Evolutionary conservation across 2,113 vertebrate species (phyloP).

Genomic region (Garra rufa): DNA sequence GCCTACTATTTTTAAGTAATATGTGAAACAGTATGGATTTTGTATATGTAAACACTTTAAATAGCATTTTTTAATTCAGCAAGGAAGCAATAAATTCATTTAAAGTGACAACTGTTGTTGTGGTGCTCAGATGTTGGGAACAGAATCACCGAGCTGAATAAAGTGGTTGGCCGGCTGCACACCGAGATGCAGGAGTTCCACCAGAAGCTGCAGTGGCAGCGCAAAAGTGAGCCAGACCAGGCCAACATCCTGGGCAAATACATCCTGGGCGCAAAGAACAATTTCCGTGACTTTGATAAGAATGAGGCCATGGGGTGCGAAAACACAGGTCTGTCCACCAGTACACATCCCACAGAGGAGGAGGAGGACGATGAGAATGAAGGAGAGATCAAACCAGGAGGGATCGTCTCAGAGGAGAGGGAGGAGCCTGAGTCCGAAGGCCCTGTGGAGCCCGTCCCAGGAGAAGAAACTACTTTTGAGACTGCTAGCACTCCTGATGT

Average conservation of each 20-base stretch:
- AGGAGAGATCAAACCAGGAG: not conserved
- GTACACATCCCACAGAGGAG: not conserved
- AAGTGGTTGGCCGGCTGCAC: constrained; percentile 78
- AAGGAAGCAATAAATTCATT: too few species aligned
- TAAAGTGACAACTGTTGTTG: not conserved
- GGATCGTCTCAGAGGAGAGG: not conserved
- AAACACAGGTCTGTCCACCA: constrained; percentile 54
- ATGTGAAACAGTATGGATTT: too few species aligned
- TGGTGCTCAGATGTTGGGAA: constrained; percentile 79
- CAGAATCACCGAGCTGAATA: constrained; percentile 84
- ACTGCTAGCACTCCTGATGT: not conserved
- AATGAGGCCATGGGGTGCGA: constrained; percentile 30
- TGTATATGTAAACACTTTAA: not conserved
- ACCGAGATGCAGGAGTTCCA: constrained; percentile 74
- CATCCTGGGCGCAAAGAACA: constrained; percentile 81
- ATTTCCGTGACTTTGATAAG: constrained; percentile 78
- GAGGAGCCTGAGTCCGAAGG: constrained; percentile 1
- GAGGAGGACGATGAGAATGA: constrained; percentile 6
- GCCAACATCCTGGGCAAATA: constrained; percentile 80
- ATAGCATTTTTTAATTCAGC: not conserved
- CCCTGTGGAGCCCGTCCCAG: not conserved
- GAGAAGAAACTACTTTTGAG: constrained; percentile 3
- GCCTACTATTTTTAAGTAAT: too few species aligned
- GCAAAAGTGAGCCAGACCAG: not conserved
- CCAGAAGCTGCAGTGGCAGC: constrained; percentile 57